phyloP scores from a whole-genome alignment of 2,888 invertebrate species.

The Priocnemis perturbator region DNA sequence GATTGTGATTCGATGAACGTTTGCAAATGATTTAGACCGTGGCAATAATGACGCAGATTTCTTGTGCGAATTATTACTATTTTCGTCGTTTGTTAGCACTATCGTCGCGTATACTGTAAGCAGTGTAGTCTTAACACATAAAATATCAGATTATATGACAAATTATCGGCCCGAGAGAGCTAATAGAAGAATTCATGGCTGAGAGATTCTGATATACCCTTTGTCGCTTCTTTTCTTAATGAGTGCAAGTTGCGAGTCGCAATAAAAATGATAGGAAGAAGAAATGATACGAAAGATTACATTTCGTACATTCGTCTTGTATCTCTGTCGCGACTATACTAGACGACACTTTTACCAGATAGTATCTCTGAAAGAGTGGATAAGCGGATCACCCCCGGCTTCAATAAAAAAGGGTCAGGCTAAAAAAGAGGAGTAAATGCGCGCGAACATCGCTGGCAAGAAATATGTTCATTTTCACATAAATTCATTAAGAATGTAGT shows the following conservation, averaged over 20 bases:
- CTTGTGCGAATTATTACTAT: too few species aligned
- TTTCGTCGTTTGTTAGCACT: too few species aligned
- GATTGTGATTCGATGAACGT: too few species aligned
- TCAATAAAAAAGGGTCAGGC: conserved; percentile 47
- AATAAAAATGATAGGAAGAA: neutral
- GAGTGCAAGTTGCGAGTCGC: neutral
- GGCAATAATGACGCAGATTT: too few species aligned
- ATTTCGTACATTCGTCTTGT: neutral
- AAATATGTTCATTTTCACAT: conserved; percentile 3
- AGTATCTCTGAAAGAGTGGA: conserved; percentile 63
- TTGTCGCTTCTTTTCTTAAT: neutral
- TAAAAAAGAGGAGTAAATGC: conserved; percentile 12
- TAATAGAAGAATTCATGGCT: too few species aligned
- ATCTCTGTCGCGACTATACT: neutral
- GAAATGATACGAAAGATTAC: neutral
- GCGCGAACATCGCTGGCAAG: neutral
- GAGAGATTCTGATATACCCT: too few species aligned
- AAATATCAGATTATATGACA: too few species aligned
- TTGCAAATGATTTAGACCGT: too few species aligned
- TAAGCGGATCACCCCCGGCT: conserved; percentile 67
- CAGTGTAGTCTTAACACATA: too few species aligned
- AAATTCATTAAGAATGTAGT: neutral
- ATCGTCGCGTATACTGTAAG: too few species aligned
- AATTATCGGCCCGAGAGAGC: too few species aligned
- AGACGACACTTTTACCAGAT: conserved; percentile 65